A percentile compares a stretch with the other conserved stretches of the same genome.
phyloP scores from a whole-genome alignment of 2,888 invertebrate species.

The Synanthedon andrenaeformis region DNA sequence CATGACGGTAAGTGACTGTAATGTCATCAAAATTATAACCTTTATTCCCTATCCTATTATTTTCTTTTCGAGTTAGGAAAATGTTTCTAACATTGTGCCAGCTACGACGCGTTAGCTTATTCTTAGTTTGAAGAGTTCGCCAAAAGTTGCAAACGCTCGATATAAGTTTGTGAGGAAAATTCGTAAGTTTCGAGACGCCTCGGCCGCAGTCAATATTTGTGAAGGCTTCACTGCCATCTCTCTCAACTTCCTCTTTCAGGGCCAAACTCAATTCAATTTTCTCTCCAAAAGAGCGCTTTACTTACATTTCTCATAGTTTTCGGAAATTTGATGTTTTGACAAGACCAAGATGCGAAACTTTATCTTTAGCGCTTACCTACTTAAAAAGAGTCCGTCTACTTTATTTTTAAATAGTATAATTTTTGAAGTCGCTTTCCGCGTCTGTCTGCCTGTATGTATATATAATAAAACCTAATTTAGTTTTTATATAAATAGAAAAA shows the following conservation, averaged over 20 bases:
- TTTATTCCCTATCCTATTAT: too few species aligned
- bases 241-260: slow-evolving; percentile 18
- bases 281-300: slow-evolving; percentile 25
- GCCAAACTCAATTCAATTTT: slow-evolving; percentile 39
- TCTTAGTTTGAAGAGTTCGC: not conserved
- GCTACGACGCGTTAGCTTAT: not conserved
- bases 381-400: too few species aligned
- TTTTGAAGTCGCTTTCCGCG: too few species aligned
- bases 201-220: slow-evolving; percentile 40
- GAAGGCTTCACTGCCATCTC: slow-evolving; percentile 29
- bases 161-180: slow-evolving; percentile 18
- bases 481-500: too few species aligned
- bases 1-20: too few species aligned
- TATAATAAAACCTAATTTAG: too few species aligned
- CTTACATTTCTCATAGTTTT: slow-evolving; percentile 35
- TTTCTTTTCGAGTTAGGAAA: too few species aligned
- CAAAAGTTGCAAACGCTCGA: slow-evolving; percentile 5
- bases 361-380: not conserved
- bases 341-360: not conserved
- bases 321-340: slow-evolving; percentile 12
- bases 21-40: too few species aligned
- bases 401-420: too few species aligned
- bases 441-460: too few species aligned
- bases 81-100: not conserved
- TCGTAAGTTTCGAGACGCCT: slow-evolving; percentile 24